A percentile compares a stretch with the other conserved stretches of the same genome.
Evolutionary conservation across 2,888 invertebrate species (phyloP).

Genomic region (Eristalinus aeneus): DNA sequence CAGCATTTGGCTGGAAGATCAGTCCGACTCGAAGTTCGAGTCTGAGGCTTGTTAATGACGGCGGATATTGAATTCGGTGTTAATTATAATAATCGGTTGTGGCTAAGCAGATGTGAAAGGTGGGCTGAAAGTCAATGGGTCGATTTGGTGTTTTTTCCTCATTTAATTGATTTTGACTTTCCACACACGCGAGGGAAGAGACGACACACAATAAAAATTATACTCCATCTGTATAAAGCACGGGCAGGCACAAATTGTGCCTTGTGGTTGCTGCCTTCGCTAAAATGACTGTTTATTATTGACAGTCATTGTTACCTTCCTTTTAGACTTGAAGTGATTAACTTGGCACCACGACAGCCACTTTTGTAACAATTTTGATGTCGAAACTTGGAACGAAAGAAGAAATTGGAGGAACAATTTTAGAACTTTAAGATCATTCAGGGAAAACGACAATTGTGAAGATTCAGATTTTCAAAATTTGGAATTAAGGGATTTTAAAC

Average conservation of each 20-base stretch:
- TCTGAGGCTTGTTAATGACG: slow-evolving; percentile 10
- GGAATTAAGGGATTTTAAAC: too few relatives aligned
- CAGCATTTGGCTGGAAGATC: neutral
- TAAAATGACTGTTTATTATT: too few relatives aligned
- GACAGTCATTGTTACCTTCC: too few relatives aligned
- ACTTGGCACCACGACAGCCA: too few relatives aligned
- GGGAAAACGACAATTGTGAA: too few relatives aligned
- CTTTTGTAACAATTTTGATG: too few relatives aligned
- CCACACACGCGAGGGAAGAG: neutral
- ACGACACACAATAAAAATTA: neutral
- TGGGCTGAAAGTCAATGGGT: neutral
- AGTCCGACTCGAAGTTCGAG: neutral
- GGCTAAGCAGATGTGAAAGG: slow-evolving; percentile 19
- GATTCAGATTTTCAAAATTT: too few relatives aligned
- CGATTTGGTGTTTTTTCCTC: neutral
- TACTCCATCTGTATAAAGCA: neutral
- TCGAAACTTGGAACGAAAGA: too few relatives aligned
- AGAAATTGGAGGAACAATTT: too few relatives aligned
- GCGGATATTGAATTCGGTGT: slow-evolving; percentile 17
- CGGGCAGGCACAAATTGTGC: too few relatives aligned
- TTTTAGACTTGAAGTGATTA: too few relatives aligned
- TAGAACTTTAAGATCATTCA: too few relatives aligned
- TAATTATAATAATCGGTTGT: neutral
- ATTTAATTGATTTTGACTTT: neutral
- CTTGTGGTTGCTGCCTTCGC: neutral